A percentile compares a stretch with the other conserved stretches of the same genome.
These are phyloP conservation scores for silkworm (Bombyx mori) DNA, from an alignment of 1,140 invertebrate species.

Conservation along the genomic window DNA sequence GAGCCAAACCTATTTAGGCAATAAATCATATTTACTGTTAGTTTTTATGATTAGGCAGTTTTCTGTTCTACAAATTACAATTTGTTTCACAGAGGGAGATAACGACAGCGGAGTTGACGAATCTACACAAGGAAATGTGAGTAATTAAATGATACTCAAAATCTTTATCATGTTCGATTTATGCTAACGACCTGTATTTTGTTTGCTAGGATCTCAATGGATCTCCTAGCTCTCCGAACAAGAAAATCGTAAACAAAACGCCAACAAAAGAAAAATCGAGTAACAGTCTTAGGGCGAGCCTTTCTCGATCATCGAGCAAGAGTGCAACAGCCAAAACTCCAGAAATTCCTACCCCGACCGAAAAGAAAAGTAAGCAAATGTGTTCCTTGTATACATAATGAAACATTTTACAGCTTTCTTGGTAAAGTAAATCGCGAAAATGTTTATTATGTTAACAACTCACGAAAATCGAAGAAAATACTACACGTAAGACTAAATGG, in stretches of 20 bases:
- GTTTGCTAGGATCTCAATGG: slow-evolving; percentile 72
- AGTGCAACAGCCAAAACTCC: slow-evolving; percentile 76
- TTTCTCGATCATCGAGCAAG: slow-evolving; percentile 75
- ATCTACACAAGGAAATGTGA: slow-evolving; percentile 81
- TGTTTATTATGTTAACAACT: too few relatives aligned
- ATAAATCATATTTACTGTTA: background rate
- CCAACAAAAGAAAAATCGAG: slow-evolving; percentile 67
- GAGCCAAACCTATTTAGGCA: background rate
- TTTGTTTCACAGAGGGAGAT: slow-evolving; percentile 77
- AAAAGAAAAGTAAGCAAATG: slow-evolving; percentile 80
- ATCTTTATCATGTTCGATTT: background rate
- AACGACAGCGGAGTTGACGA: slow-evolving; percentile 85
- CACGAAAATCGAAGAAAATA: too few relatives aligned
- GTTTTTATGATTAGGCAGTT: background rate
- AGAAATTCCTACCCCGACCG: slow-evolving; percentile 72
- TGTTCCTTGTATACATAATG: background rate
- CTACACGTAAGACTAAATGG: too few relatives aligned
- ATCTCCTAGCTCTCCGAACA: slow-evolving; percentile 73
- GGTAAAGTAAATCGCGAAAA: too few relatives aligned
- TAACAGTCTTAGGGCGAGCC: slow-evolving; percentile 70
- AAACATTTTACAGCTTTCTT: background rate
- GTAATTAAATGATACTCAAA: slow-evolving; percentile 11
- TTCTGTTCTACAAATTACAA: background rate
- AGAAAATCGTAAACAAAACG: slow-evolving; percentile 73
- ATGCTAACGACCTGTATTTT: slow-evolving; percentile 2